A percentile compares a stretch with the other conserved stretches of the same genome.
Conservation (phyloP, 2,113 vertebrate genomes). For the Labrus mixtus region DNA sequence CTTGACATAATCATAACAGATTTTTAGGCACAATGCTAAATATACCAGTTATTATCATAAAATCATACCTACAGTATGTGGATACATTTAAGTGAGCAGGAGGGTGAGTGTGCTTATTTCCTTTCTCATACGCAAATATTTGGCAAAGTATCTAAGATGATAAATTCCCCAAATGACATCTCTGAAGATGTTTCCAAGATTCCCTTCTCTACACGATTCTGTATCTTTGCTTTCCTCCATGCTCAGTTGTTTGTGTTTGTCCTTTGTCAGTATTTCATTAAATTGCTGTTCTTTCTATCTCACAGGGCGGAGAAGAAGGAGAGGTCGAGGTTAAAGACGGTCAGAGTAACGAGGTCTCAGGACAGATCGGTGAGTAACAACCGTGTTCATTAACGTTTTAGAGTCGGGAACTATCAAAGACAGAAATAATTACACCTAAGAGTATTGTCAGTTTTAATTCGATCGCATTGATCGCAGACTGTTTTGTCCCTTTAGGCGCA, state of each 20-base stretch:
- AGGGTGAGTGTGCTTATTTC: too few relatives aligned
- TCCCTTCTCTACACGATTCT: neutral
- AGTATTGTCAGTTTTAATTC: too few relatives aligned
- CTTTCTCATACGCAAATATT: too few relatives aligned
- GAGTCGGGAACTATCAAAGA: too few relatives aligned
- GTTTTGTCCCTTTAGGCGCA: too few relatives aligned
- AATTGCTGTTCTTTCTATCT: neutral
- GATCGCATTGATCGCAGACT: too few relatives aligned
- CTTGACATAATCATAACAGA: neutral
- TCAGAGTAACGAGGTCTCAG: constrained; percentile 92
- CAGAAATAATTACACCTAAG: too few relatives aligned
- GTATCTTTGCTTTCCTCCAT: neutral
- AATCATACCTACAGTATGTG: too few relatives aligned
- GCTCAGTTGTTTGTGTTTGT: neutral
- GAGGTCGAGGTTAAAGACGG: constrained; percentile 93
- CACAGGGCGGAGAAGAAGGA: constrained; percentile 97
- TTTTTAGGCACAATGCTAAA: neutral
- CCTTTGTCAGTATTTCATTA: neutral
- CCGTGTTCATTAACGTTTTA: neutral
- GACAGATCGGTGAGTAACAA: constrained; percentile 93
- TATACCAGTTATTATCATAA: too few relatives aligned
- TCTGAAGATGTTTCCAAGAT: neutral
- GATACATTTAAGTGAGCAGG: too few relatives aligned
- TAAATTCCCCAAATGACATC: too few relatives aligned
- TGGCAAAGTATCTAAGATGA: too few relatives aligned